phyloP scores from a whole-genome alignment of 2,888 invertebrate genomes.

The Andrena praecox region DNA sequence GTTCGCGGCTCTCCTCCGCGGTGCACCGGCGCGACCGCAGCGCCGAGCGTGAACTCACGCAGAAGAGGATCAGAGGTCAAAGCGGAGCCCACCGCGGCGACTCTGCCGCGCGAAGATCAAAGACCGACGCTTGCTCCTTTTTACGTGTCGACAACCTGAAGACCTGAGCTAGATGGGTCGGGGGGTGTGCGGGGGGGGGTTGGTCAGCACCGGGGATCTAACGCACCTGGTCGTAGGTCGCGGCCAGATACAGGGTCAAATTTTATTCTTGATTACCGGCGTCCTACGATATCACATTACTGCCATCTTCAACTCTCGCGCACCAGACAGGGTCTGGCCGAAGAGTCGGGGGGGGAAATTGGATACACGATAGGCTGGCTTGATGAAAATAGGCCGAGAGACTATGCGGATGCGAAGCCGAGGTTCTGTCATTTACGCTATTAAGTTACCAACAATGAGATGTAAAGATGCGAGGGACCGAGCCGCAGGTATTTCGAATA shows the following conservation, averaged over 20 bases:
- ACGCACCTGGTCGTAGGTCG: constrained; percentile 50
- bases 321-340: background rate
- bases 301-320: constrained; percentile 1
- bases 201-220: constrained; percentile 44
- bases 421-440: background rate
- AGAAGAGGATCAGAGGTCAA: constrained; percentile 60
- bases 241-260: constrained; percentile 44
- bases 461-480: background rate
- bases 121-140: constrained; percentile 54
- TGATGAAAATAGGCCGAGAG: constrained; percentile 15
- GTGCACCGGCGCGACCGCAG: constrained; percentile 17
- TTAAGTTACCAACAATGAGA: constrained; percentile 13
- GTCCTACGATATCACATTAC: constrained; percentile 19
- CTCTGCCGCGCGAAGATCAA: constrained; percentile 62
- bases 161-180: background rate
- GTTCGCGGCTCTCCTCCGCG: constrained; percentile 47
- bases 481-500: background rate
- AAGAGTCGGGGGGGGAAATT: constrained; percentile 21
- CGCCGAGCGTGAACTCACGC: constrained; percentile 54
- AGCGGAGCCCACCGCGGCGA: constrained; percentile 42
- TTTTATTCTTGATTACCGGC: constrained; percentile 45
- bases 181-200: background rate
- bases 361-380: constrained; percentile 1
- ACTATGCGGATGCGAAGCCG: no score
- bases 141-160: constrained; percentile 41